These are phyloP conservation scores for Theretra japonica DNA, from an alignment of 2,888 invertebrate genomes.

Conservation along the genomic window DNA sequence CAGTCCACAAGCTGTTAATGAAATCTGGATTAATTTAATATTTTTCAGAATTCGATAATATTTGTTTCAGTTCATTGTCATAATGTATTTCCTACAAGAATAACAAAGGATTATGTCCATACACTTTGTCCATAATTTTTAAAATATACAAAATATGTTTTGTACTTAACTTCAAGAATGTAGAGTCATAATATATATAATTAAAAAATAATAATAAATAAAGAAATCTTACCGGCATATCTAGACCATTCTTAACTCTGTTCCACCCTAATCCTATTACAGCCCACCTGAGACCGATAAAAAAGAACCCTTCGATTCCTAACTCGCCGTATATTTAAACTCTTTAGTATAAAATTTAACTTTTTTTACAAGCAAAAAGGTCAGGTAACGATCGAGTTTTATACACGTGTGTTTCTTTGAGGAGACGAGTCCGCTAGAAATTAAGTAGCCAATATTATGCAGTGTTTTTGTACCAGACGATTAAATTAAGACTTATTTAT, in stretches of 20 bases:
- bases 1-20: too few relatives aligned
- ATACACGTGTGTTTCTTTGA: background rate
- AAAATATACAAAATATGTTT: too few relatives aligned
- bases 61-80: too few relatives aligned
- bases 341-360: slow-evolving; percentile 36
- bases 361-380: slow-evolving; percentile 29
- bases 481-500: too few relatives aligned
- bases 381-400: background rate
- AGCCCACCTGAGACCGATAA: slow-evolving; percentile 53
- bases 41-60: too few relatives aligned
- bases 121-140: too few relatives aligned
- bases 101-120: too few relatives aligned
- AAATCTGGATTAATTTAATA: too few relatives aligned
- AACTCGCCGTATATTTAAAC: slow-evolving; percentile 37
- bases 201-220: too few relatives aligned
- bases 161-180: too few relatives aligned
- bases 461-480: background rate
- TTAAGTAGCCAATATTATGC: background rate
- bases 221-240: background rate
- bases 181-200: too few relatives aligned
- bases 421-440: background rate
- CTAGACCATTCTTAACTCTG: slow-evolving; percentile 11
- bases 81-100: too few relatives aligned
- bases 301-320: slow-evolving; percentile 38
- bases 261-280: slow-evolving; percentile 53